Percentiles rank a stretch among this genome's conserved stretches.
phyloP scores from a whole-genome alignment of 2,888 invertebrate genomes.

The Escarpia spicata region DNA sequence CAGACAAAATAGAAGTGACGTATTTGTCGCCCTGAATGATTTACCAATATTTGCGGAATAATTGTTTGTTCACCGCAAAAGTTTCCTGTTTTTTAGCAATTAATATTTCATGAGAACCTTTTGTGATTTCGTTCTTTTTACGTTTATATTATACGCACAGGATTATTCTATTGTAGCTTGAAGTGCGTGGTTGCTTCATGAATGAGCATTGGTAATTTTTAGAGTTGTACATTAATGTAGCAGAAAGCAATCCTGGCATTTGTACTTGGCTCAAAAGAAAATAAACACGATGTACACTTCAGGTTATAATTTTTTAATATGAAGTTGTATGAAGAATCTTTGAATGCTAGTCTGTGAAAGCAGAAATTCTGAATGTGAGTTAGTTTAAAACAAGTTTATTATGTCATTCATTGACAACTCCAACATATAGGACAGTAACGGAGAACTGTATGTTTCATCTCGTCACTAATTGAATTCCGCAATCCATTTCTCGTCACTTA shows the following conservation, averaged over 20 bases:
- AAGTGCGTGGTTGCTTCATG: neutral
- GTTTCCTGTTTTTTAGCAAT: neutral
- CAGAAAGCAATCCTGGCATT: neutral
- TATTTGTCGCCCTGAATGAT: neutral
- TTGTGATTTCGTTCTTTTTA: conserved; percentile 1
- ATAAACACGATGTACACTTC: neutral
- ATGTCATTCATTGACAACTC: neutral
- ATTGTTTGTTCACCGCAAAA: neutral
- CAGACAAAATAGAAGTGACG: neutral
- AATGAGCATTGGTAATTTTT: neutral
- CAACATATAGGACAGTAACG: neutral
- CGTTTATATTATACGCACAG: neutral
- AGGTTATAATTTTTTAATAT: neutral
- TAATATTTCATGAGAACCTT: conserved; percentile 13
- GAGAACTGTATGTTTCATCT: neutral
- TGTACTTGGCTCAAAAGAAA: neutral
- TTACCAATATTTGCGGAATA: conserved; percentile 10
- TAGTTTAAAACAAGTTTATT: neutral
- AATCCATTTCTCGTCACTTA: conserved; percentile 16
- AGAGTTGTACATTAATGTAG: neutral
- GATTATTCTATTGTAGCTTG: neutral
- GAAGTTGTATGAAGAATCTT: neutral
- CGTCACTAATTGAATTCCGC: neutral
- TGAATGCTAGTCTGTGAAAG: neutral
- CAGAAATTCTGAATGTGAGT: neutral